These are phyloP conservation scores for Botia almorhae DNA, from an alignment of 2,797 vertebrate genomes.

Conservation along the genomic window DNA sequence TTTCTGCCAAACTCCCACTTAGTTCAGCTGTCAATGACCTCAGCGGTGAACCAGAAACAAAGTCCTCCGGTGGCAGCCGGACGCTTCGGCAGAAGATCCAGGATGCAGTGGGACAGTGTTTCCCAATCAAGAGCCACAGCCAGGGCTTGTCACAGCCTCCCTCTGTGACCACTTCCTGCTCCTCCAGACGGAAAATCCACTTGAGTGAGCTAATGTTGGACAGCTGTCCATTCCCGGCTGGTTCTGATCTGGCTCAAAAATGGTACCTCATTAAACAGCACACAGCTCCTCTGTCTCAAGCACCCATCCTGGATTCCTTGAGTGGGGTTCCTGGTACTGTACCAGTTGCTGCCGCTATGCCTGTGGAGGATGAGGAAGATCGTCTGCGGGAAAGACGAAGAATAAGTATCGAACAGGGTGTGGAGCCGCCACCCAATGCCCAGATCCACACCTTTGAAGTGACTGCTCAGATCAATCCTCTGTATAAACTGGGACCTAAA, in stretches of 20 bases:
- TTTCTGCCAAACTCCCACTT: conserved; percentile 50
- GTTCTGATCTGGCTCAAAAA: conserved; percentile 84
- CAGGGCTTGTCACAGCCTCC: conserved; percentile 13
- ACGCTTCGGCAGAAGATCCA: conserved; percentile 85
- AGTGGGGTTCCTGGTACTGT: conserved; percentile 50
- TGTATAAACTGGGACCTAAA: conserved; percentile 84
- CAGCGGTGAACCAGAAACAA: conserved; percentile 67
- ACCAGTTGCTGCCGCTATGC: conserved; percentile 45
- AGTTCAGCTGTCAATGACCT: conserved; percentile 57
- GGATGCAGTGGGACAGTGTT: conserved; percentile 86
- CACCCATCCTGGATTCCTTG: conserved; percentile 71
- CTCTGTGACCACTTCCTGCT: conserved; percentile 50
- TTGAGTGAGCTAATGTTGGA: conserved; percentile 87
- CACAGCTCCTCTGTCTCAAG: conserved; percentile 82
- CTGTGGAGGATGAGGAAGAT: conserved; percentile 84
- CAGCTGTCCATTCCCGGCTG: conserved; percentile 83
- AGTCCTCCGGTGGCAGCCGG: conserved; percentile 72
- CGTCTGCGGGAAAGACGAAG: conserved; percentile 80
- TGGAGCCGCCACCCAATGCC: conserved; percentile 83
- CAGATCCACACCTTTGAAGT: conserved; percentile 87
- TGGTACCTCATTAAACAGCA: conserved; percentile 89
- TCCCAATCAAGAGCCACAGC: conserved; percentile 80
- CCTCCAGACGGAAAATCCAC: conserved; percentile 83
- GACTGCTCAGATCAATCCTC: conserved; percentile 81
- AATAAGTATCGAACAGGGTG: conserved; percentile 86